Evolutionary conservation across 92 coral and sea anemone genomes (phyloP), one percentile per base, ranked within the genome.

Genomic region (Zoanthus sociatus): DNA sequence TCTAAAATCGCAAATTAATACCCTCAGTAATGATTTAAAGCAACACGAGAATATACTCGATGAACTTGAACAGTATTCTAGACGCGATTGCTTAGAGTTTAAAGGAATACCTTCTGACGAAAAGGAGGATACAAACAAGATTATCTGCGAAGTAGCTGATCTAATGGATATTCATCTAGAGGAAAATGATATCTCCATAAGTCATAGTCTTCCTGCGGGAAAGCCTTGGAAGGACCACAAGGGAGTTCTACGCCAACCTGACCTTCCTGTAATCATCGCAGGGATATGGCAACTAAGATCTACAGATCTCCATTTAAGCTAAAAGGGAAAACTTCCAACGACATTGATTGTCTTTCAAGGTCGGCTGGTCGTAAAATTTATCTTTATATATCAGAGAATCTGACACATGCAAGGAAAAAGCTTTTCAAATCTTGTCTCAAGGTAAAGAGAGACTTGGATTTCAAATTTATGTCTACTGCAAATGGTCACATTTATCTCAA

Each of bases 351-450:
- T 55, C 45, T 77, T 48, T 48, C 53, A 32, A 77, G 20, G 15
- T 16, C 82, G 10, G 82, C 68, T 6, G 48, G 18, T 0, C 26
- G 31, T 64, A 55, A 31, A 5, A 55, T 77, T n/a, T 54, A 54
- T 26, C 26, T 26, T 26, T 10, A 54, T 55, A 2, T 63, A 26
- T 26, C 26, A 26, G 26, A 26, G 26, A 26, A 26, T 26, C 26
- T 26, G 26, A 26, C 26, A 26, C 53, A 77, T 26, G 26, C 67
- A 77, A 8, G 32, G 21, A 12, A 63, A 0, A 77, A 77, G 9
- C 46, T 77, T 5, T 77, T 77, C 84, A 61, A 78, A 66, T 78
- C 84, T 54, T 78, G 84, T 12, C 84, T 78, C 18, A 78, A 58
- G 56, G 84, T 78, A 12, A 78, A 63, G 15, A 78, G 42, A 66